Evolutionary conservation across 92 coral and sea anemone species (phyloP).

Genomic region (Palythoa grandis): DNA sequence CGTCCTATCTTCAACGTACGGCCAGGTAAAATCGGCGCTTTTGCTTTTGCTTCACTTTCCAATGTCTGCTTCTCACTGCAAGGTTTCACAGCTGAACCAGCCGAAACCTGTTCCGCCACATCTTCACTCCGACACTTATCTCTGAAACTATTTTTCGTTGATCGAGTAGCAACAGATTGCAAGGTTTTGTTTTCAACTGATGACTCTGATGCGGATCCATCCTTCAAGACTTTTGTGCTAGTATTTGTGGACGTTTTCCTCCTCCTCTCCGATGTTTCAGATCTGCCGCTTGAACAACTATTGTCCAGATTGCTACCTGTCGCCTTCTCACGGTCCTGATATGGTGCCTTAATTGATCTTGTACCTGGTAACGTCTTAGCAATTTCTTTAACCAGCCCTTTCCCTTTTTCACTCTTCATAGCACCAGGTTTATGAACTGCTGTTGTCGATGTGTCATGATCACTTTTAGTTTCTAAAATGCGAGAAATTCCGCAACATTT

Average conservation of each 20-base stretch:
- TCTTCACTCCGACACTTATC: neutral
- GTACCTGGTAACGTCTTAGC: neutral
- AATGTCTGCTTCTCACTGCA: neutral
- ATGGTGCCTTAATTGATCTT: neutral
- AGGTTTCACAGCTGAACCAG: slow-evolving; percentile 3
- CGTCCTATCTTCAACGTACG: slow-evolving; percentile 64
- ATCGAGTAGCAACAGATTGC: neutral
- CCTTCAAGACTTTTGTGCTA: neutral
- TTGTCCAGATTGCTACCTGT: neutral
- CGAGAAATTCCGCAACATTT: neutral
- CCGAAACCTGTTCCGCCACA: neutral
- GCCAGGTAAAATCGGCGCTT: slow-evolving; percentile 11
- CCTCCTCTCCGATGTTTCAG: neutral
- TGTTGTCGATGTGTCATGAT: neutral
- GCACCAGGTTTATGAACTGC: neutral
- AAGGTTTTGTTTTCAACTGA: neutral
- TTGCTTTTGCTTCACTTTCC: slow-evolving; percentile 20
- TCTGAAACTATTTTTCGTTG: neutral
- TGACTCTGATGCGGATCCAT: neutral
- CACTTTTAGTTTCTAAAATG: neutral
- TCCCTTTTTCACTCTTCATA: neutral
- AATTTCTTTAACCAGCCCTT: neutral
- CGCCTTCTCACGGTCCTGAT: neutral
- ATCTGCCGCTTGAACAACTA: neutral
- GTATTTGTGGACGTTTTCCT: neutral